Evolutionary conservation across 1,140 invertebrate genomes (phyloP), one percentile per base, ranked within the genome.

Genomic region (Drosophila nebulosa): DNA sequence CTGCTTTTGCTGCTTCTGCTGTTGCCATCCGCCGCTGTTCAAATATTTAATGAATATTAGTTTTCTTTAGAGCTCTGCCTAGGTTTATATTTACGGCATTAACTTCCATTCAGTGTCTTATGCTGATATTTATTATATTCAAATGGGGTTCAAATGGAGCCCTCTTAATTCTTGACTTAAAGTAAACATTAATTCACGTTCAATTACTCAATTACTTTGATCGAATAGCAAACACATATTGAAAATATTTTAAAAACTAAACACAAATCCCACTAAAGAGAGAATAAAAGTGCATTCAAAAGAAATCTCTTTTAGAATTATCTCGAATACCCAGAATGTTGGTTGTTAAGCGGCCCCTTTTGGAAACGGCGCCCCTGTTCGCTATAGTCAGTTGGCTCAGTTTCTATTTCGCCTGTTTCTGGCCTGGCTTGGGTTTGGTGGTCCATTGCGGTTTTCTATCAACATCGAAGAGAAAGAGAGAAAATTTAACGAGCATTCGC

Each of bases 41-140:
- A 86, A 86, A 81, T 88, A 88, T 88, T 88, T 81, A 75, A 83
- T 86, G 74, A 81, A 78, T 88, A 88, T 86, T 85, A 77, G 73
- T 86, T 85, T 73, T 76, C 64, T 72, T 58, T 64, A 56, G 35
- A 32, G 59, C 39, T 27, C 14, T 66, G 62, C 62, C 62, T 74
- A 74, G 55, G 36, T 74, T 27, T 66, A 63, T 69, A 65, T 60
- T 61, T 61, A 26, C 30, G 27, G 39, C 39, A 27, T 27, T n/a
- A 18, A 12, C 12, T 18, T 36, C 42, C 21, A 18, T 10, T 42
- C 24, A 32, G 57, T 26, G 61, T 12, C 14, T 35, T 32, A 46
- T 35, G 12, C 2, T 30, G 9, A 32, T 32, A 32, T 32, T 12
- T 32, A 12, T 30, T 14, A 12, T 32, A 32, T 32, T 10, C 12